Conservation (phyloP, 2,888 invertebrate species). For the Teleiodes luculella region DNA sequence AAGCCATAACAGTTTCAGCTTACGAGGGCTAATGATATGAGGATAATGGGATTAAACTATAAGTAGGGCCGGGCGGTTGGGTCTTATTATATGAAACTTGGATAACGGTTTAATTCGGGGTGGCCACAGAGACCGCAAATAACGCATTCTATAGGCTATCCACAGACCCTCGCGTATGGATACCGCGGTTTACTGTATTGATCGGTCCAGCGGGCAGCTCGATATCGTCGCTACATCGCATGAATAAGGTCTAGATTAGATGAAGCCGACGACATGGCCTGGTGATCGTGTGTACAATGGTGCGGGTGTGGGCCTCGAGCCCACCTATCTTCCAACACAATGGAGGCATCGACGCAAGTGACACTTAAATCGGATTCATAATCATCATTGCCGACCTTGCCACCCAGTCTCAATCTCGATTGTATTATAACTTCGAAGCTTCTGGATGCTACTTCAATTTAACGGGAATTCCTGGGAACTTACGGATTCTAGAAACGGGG, state of each 20-base stretch:
- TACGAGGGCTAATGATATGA: constrained; percentile 3
- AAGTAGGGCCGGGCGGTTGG: constrained; percentile 3
- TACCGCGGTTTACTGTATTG: constrained; percentile 28
- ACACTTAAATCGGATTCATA: constrained; percentile 45
- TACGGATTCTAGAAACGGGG: background rate
- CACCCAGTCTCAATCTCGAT: background rate
- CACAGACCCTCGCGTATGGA: constrained; percentile 25
- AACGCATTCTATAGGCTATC: constrained; percentile 24
- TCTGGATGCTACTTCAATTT: background rate
- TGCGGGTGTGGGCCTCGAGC: constrained; percentile 31
- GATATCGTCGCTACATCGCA: constrained; percentile 23
- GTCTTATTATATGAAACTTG: constrained; percentile 10
- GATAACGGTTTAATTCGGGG: constrained; percentile 21
- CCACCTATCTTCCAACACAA: constrained; percentile 41
- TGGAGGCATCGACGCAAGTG: constrained; percentile 39
- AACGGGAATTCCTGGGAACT: background rate
- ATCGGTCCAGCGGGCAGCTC: constrained; percentile 22
- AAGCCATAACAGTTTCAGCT: background rate
- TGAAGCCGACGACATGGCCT: constrained; percentile 23
- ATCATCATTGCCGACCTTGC: constrained; percentile 28
- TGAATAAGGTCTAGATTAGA: constrained; percentile 29
- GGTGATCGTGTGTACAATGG: constrained; percentile 34
- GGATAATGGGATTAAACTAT: constrained; percentile 6
- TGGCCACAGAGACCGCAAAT: constrained; percentile 20
- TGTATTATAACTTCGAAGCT: background rate